Conservation (phyloP, 2,888 invertebrate species). For the Saturnia pavonia region DNA sequence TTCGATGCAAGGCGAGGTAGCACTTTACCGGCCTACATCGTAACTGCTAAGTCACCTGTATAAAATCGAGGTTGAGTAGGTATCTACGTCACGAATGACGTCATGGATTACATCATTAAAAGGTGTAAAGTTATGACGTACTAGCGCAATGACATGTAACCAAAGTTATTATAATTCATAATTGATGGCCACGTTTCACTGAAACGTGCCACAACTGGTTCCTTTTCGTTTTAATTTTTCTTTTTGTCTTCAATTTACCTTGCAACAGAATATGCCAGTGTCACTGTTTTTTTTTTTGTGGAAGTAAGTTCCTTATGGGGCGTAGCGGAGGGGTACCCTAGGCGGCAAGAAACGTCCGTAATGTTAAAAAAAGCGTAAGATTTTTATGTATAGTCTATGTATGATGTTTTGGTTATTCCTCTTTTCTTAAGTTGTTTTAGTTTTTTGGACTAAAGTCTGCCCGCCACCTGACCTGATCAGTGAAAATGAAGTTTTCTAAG, state of each 20-base stretch:
- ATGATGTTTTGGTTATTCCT: no score
- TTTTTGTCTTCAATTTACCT: background rate
- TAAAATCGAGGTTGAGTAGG: slow-evolving; percentile 1
- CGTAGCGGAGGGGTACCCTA: no score
- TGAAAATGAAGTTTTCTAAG: background rate
- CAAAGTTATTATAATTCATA: background rate
- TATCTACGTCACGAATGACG: slow-evolving; percentile 4
- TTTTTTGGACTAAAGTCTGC: background rate
- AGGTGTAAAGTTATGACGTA: background rate
- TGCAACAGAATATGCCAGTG: background rate
- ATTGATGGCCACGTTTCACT: background rate
- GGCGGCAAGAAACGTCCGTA: no score
- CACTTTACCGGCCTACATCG: slow-evolving; percentile 3
- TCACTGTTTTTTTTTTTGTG: background rate
- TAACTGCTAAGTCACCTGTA: slow-evolving; percentile 8
- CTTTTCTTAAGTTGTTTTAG: background rate
- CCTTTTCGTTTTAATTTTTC: background rate
- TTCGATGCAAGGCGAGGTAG: background rate
- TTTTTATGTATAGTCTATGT: no score
- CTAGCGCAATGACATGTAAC: background rate
- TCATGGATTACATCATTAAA: background rate
- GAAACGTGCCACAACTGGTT: background rate
- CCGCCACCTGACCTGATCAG: background rate
- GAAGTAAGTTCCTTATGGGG: no score
- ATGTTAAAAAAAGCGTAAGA: no score